Evolutionary conservation across 2,797 vertebrate genomes (phyloP), one percentile per base, ranked within the genome.

Genomic region (Paratrypauchen microcephalus): DNA sequence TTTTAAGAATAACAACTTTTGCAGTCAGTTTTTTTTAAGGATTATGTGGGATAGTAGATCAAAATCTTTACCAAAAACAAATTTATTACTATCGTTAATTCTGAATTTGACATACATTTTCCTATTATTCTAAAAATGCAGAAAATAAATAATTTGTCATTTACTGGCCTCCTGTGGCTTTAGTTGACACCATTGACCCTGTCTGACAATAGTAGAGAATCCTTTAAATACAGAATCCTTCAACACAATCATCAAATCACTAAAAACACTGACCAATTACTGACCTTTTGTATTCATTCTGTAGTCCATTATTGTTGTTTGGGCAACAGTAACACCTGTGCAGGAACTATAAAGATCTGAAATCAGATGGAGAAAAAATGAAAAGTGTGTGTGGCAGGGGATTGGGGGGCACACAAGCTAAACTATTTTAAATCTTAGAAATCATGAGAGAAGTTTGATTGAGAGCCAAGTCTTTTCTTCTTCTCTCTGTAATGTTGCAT

Each of bases 361-460:
- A 73, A 73, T 58, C 1, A 68, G 74, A 60, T 47, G 72, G 56
- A 39, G 68, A 66, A 56, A 58, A 70, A 75, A 58, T 16, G 69
- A 65, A 73, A 72, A 73, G 69, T 76, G 66, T 77, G 30, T 32
- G 30, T 71, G 72, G 52, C 60, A 72, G 74, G 39, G 68, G 15
- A 13, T 70, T 75, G 69, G 74, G 74, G 48, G 64, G 48, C n/a
- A 71, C 65, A 66, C 81, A 87, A 82, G 84, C 77, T 83, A 68
- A 93, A 92, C 77, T 89, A 92, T 92, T 94, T 91, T 82, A 92
- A 91, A 85, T 91, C 92, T 90, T 79, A 88, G 79, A 82, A 90
- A 87, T 86, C 83, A 65, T 91, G 88, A 91, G 92, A 91, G 86
- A 91, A 93, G 91, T 82, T 92, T 94, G 92, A 90, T 77, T 73